Conservation (phyloP, 2,797 vertebrate genomes). For the Galago senegalensis region DNA sequence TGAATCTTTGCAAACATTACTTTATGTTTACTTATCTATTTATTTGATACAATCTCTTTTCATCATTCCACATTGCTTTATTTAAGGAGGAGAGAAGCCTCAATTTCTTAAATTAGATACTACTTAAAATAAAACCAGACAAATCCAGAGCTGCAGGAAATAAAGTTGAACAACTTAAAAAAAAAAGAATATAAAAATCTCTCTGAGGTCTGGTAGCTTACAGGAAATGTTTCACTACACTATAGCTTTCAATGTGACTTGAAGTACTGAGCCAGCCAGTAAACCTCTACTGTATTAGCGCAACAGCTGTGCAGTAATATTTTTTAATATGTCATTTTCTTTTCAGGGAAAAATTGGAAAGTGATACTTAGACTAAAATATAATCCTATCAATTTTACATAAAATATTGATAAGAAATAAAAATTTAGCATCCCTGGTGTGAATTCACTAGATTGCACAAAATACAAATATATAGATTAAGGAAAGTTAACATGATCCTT, state of each 20-base stretch:
- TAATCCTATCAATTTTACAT: constrained; percentile 90
- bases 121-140: neutral
- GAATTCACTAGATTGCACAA: constrained; percentile 89
- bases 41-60: neutral
- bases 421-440: constrained; percentile 89
- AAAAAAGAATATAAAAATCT: neutral
- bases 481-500: constrained; percentile 92
- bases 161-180: neutral
- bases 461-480: constrained; percentile 91
- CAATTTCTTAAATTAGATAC: neutral
- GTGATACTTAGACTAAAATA: constrained; percentile 87
- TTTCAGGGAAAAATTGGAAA: constrained; percentile 84
- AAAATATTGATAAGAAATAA: constrained; percentile 91
- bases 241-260: constrained; percentile 56
- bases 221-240: constrained; percentile 33
- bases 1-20: constrained; percentile 19
- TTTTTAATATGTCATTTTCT: constrained; percentile 81
- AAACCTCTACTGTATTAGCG: constrained; percentile 37
- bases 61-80: neutral
- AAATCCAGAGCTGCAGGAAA: neutral
- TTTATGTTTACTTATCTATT: neutral
- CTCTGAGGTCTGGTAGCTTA: constrained; percentile 8
- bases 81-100: constrained; percentile 48
- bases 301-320: constrained; percentile 60
- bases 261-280: constrained; percentile 43